Conservation (phyloP, 2,888 invertebrate genomes). For the Hypomecis punctinalis region DNA sequence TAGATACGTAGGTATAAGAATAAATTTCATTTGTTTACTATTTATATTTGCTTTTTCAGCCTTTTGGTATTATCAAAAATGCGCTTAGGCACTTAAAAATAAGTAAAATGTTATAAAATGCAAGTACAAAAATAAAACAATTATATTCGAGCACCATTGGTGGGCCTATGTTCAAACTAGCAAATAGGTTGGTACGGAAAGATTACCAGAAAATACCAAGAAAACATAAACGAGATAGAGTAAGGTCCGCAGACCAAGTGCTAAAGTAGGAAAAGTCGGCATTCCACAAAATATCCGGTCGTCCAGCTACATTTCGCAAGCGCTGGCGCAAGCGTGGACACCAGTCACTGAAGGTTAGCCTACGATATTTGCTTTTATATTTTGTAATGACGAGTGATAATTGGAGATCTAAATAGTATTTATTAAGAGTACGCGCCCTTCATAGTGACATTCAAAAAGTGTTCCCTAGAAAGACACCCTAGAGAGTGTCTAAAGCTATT, state of each 20-base stretch:
- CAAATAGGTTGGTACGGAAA: neutral
- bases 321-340: constrained; percentile 38
- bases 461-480: too few relatives aligned
- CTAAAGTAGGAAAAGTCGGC: constrained; percentile 43
- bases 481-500: too few relatives aligned
- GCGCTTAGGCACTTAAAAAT: too few relatives aligned
- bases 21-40: too few relatives aligned
- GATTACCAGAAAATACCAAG: neutral
- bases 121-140: too few relatives aligned
- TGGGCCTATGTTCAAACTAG: too few relatives aligned
- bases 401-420: constrained; percentile 24
- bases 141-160: too few relatives aligned
- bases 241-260: constrained; percentile 20
- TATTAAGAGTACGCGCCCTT: neutral
- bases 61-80: too few relatives aligned
- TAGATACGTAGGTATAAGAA: too few relatives aligned
- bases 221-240: neutral
- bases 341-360: constrained; percentile 43
- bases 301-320: constrained; percentile 34
- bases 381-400: constrained; percentile 38
- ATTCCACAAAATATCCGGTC: constrained; percentile 43
- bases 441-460: neutral
- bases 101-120: too few relatives aligned
- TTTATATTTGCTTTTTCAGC: too few relatives aligned
- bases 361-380: constrained; percentile 48